Evolutionary conservation across 2,113 vertebrate genomes (phyloP), one percentile per base, ranked within the genome.

Genomic region (Rhinopomastus cyanomelas): DNA sequence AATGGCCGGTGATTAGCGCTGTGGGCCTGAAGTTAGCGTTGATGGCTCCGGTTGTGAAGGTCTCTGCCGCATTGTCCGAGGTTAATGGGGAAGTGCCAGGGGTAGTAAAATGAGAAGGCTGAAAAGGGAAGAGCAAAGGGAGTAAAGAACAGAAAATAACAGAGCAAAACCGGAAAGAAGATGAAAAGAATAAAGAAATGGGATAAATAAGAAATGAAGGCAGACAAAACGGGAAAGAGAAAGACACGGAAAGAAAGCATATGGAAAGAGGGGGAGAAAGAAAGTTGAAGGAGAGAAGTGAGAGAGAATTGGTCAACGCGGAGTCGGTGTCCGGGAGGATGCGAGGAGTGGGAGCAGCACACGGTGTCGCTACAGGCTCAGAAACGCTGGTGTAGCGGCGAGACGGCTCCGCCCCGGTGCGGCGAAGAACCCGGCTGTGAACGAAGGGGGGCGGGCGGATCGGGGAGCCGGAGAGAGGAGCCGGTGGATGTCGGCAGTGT

Each of bases 41-140:
- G 23, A 66, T 19, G 1, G 1, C 22, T 29, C 5, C 9, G 16
- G 2, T 5, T 26, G 16, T 8, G 16, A 32, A 15, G 7, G 18
- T 52, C 3, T 6, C 0, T 1, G 7, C 5, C 1, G 6, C 5
- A 0, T 17, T 3, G 8, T 17, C 3, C 0, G n/a, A 52, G 36
- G 21, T 2, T 3, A 6, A 1, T 3, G 26, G 46, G 0, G 6
- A 46, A 5, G 7, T 5, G 9, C 6, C 16, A 44, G 16, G 0
- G 7, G 1, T 3, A 3, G 0, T 20, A 17, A 26, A 22, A 3
- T 26, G 5, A 42, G 7, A 32, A 29, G 3, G 21, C 15, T 13
- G 1, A 11, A 13, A 49, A n/a, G 57, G 1, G 11, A 4, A 13
- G 30, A 30, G 1, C n/a, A n/a, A n/a, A n/a, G 4, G 5, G 6